Conservation (phyloP, 2,888 invertebrate genomes). For the Metallyticus violacea region DNA sequence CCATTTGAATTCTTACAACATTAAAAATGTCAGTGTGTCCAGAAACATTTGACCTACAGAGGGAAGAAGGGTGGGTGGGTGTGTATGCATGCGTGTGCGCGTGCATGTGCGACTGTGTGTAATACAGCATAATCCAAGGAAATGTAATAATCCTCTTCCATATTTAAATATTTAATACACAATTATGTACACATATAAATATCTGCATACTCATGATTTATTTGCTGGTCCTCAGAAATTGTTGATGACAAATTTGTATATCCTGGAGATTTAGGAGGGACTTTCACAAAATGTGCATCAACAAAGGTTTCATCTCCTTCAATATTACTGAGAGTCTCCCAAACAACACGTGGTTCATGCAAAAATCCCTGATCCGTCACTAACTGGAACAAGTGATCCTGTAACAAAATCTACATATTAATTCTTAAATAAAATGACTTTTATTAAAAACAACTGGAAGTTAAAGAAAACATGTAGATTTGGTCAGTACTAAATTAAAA, state of each 20-base stretch:
- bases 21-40: no score
- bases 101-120: no score
- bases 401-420: constrained; percentile 24
- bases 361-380: constrained; percentile 57
- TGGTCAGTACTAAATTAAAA: not conserved
- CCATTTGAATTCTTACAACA: no score
- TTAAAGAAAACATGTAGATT: not conserved
- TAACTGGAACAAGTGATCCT: constrained; percentile 51
- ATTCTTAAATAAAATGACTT: not conserved
- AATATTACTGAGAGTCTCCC: constrained; percentile 55
- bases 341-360: constrained; percentile 51
- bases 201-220: constrained; percentile 49
- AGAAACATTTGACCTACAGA: no score
- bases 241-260: constrained; percentile 7
- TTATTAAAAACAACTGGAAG: not conserved
- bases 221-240: constrained; percentile 43
- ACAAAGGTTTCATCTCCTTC: constrained; percentile 55
- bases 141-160: no score
- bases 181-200: not conserved
- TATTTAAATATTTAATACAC: no score
- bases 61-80: no score
- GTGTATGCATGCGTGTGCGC: no score
- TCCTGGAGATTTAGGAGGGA: constrained; percentile 37
- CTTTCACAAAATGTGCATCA: constrained; percentile 48
- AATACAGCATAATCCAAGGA: no score